phyloP scores from a whole-genome alignment of 2,888 invertebrate species.

The Opisthograptis luteolata region DNA sequence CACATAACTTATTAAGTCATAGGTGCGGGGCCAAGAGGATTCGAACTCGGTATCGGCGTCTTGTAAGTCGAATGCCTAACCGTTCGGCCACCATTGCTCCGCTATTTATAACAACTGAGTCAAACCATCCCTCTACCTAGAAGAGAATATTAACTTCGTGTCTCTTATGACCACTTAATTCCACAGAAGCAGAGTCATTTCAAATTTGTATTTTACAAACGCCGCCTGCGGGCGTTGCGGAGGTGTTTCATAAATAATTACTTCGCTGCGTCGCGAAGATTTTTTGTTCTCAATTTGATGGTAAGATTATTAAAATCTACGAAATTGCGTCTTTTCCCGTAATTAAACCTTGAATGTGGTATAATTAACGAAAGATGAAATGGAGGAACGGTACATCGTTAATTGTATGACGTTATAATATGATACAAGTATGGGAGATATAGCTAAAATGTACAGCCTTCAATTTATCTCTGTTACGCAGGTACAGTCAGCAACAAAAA shows the following conservation, averaged over 20 bases:
- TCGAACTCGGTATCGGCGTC: too few species aligned
- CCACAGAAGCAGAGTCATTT: neutral
- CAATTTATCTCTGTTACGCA: too few species aligned
- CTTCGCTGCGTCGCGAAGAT: neutral
- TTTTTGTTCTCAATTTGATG: neutral
- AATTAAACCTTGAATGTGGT: neutral
- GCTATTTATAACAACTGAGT: neutral
- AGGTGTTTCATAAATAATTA: slow-evolving; percentile 6
- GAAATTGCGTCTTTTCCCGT: neutral
- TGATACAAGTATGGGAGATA: too few species aligned
- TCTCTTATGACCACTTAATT: slow-evolving; percentile 4
- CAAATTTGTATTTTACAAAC: neutral
- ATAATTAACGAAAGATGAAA: neutral
- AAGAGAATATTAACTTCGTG: too few species aligned
- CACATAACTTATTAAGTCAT: too few species aligned
- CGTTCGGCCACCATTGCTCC: too few species aligned
- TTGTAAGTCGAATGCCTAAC: too few species aligned
- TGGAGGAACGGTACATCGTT: neutral
- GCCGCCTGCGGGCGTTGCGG: neutral
- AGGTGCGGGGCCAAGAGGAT: too few species aligned
- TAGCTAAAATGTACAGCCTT: too few species aligned
- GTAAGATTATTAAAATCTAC: neutral
- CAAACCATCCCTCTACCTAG: neutral
- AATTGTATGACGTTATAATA: too few species aligned
- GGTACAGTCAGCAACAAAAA: too few species aligned